A percentile compares a stretch with the other conserved stretches of the same genome.
phyloP scores from a whole-genome alignment of 2,888 invertebrate species.

The Cephonodes hylas region DNA sequence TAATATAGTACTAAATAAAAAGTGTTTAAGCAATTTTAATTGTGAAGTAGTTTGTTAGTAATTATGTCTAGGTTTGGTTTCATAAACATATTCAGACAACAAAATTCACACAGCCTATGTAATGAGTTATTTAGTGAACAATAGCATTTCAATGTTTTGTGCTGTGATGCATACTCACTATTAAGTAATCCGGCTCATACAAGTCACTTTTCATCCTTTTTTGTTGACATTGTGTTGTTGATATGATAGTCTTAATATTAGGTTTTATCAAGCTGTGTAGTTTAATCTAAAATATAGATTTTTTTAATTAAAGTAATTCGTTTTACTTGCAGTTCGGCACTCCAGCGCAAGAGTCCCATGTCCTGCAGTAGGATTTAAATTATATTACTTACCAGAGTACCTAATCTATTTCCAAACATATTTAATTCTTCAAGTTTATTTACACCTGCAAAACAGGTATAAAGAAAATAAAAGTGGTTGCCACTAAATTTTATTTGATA shows the following conservation, averaged over 20 bases:
- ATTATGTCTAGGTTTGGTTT: background rate
- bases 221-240: slow-evolving; percentile 35
- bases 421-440: background rate
- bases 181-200: slow-evolving; percentile 88
- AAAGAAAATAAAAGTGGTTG: no score
- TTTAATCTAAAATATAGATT: slow-evolving; percentile 46
- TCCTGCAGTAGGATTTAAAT: background rate
- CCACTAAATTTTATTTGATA: no score
- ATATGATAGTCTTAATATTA: slow-evolving; percentile 20
- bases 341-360: no score
- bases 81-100: background rate
- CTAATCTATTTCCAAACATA: slow-evolving; percentile 41
- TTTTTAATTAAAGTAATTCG: no score
- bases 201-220: slow-evolving; percentile 62
- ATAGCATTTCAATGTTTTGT: background rate
- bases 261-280: slow-evolving; percentile 32
- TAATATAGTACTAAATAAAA: background rate
- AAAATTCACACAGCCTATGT: background rate
- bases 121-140: background rate
- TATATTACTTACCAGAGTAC: slow-evolving; percentile 30
- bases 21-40: background rate
- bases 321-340: no score
- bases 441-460: background rate
- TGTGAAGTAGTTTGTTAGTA: background rate
- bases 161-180: slow-evolving; percentile 72